A percentile compares a stretch with the other conserved stretches of the same genome.
Evolutionary conservation across 2,888 invertebrate species (phyloP).

Genomic region (Gnatocerus cornutus): DNA sequence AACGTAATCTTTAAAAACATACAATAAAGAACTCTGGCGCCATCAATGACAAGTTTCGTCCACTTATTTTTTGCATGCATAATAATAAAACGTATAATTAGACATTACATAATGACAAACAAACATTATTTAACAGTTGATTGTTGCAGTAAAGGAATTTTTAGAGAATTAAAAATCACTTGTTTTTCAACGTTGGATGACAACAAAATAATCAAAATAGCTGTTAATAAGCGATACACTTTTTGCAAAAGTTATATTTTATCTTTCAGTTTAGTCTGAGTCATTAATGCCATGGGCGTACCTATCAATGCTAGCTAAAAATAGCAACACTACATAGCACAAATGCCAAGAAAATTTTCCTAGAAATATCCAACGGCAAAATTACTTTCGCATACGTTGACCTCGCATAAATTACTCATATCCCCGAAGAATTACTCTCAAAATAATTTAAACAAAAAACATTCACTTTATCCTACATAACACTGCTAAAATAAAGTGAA

Average conservation of each 20-base stretch:
- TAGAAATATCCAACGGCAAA: constrained; percentile 6
- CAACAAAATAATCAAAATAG: no score
- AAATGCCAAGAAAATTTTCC: neutral
- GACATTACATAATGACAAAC: neutral
- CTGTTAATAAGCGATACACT: no score
- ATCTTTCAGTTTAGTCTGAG: neutral
- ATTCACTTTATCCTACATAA: neutral
- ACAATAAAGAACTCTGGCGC: constrained; percentile 21
- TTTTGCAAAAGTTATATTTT: neutral
- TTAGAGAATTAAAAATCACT: no score
- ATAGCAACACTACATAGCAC: neutral
- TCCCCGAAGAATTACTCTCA: neutral
- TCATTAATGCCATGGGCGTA: no score
- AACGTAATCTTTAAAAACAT: constrained; percentile 15
- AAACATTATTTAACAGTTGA: neutral
- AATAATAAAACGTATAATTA: neutral
- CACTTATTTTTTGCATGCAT: neutral
- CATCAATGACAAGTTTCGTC: constrained; percentile 10
- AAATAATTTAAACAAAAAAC: neutral
- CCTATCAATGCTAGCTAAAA: no score
- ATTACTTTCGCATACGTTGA: constrained; percentile 27
- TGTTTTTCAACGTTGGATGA: no score
- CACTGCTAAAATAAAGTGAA: constrained; percentile 4
- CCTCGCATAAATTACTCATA: constrained; percentile 12
- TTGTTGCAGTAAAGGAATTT: no score